Evolutionary conservation across 2,797 vertebrate genomes (phyloP).

Genomic region (Argyrosomus regius): DNA sequence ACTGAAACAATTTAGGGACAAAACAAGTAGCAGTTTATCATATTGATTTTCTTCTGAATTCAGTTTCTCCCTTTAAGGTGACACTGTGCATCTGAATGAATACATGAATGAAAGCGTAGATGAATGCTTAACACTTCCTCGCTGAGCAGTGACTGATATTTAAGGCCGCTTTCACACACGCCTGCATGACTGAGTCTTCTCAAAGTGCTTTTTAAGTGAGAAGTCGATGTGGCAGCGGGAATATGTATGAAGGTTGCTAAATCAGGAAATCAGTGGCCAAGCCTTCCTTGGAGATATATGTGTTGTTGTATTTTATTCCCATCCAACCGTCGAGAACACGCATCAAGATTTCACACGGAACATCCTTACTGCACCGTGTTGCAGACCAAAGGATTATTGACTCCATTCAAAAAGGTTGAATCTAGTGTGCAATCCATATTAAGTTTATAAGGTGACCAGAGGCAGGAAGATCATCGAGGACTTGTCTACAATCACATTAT

Average conservation of each 20-base stretch:
- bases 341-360: conserved; percentile 24
- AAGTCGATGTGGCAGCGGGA: conserved; percentile 50
- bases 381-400: conserved; percentile 35
- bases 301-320: conserved; percentile 47
- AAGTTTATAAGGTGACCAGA: conserved; percentile 58
- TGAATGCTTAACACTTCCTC: conserved; percentile 68
- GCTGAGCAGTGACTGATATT: conserved; percentile 72
- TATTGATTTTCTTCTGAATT: conserved; percentile 88
- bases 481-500: conserved; percentile 75
- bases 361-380: not conserved
- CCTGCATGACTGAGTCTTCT: conserved; percentile 58
- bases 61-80: conserved; percentile 85
- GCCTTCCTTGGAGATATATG: conserved; percentile 30
- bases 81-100: conserved; percentile 79
- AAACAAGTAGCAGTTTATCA: conserved; percentile 91
- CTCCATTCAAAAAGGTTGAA: conserved; percentile 40
- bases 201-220: conserved; percentile 66
- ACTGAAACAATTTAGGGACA: conserved; percentile 90
- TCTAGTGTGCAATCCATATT: conserved; percentile 49
- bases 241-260: conserved; percentile 50
- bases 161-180: conserved; percentile 50
- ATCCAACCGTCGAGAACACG: conserved; percentile 22
- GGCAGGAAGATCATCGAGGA: conserved; percentile 52
- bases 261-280: conserved; percentile 54
- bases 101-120: conserved; percentile 68